phyloP scores from a whole-genome alignment of 2,888 invertebrate genomes.

The Hybos culiciformis region DNA sequence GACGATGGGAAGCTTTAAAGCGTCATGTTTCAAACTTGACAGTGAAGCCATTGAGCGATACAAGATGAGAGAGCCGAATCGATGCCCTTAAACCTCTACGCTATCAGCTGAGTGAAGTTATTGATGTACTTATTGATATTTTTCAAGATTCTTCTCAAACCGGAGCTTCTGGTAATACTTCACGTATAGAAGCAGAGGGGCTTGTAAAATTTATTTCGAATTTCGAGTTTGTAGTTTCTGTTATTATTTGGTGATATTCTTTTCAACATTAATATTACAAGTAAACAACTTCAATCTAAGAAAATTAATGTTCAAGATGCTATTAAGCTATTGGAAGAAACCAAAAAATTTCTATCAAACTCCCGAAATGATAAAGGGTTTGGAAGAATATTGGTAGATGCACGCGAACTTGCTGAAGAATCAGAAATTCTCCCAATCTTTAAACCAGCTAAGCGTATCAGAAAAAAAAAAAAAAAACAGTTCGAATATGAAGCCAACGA shows the following conservation, averaged over 20 bases:
- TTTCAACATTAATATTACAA: not conserved
- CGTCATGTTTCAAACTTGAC: slow-evolving; percentile 5
- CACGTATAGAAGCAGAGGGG: not conserved
- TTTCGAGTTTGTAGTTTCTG: not conserved
- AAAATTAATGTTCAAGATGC: not conserved
- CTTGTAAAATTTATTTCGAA: not conserved
- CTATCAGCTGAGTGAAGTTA: not conserved
- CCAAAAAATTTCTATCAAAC: not conserved
- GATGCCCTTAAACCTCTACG: slow-evolving; percentile 2
- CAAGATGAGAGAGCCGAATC: slow-evolving; percentile 7
- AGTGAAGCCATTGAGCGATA: slow-evolving; percentile 7
- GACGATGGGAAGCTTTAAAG: slow-evolving; percentile 13
- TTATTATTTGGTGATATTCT: not conserved
- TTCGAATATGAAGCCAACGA: not conserved
- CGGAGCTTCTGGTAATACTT: not conserved
- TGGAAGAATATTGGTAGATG: not conserved
- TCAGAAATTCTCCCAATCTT: not conserved
- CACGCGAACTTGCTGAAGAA: not conserved
- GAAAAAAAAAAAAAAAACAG: not conserved
- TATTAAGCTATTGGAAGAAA: not conserved
- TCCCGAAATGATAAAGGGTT: not conserved
- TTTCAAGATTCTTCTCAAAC: not conserved
- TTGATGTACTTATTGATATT: not conserved
- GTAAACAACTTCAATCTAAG: not conserved
- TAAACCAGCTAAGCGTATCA: not conserved